Conservation (phyloP, 1,140 invertebrate genomes). For the Gonioctena quinquepunctata region DNA sequence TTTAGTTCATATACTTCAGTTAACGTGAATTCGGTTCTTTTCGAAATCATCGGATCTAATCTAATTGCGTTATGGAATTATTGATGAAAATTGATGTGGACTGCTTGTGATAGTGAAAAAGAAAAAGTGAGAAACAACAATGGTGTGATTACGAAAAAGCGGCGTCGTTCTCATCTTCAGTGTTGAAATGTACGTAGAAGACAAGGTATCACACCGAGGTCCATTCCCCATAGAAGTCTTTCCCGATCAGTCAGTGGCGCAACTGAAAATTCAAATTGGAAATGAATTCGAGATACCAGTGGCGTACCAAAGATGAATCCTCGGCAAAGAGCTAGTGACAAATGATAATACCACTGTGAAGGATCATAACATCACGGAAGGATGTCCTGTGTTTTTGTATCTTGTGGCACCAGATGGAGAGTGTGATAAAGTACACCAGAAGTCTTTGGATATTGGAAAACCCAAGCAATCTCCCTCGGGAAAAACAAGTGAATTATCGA, state of each 20-base stretch:
- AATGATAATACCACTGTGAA: constrained; percentile 65
- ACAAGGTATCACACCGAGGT: constrained; percentile 72
- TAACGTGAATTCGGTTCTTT: no score
- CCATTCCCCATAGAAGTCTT: constrained; percentile 70
- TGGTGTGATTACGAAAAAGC: no score
- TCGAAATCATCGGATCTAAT: no score
- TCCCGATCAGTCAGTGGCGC: constrained; percentile 65
- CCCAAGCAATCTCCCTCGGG: not conserved
- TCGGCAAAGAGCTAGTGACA: constrained; percentile 70
- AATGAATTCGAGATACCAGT: constrained; percentile 71
- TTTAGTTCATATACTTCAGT: no score
- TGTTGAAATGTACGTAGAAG: constrained; percentile 78
- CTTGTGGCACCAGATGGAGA: constrained; percentile 62
- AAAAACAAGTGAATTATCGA: not conserved
- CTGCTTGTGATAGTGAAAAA: no score
- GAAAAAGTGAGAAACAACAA: no score
- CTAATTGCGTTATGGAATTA: no score
- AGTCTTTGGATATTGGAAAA: not conserved
- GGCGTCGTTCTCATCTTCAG: no score
- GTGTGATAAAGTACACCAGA: not conserved
- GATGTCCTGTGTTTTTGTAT: constrained; percentile 71
- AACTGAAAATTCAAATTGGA: constrained; percentile 70
- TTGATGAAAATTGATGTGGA: no score
- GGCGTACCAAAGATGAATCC: constrained; percentile 77
- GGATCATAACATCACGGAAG: constrained; percentile 61